phyloP scores from a whole-genome alignment of 2,888 invertebrate genomes.

The Euplexia lucipara region DNA sequence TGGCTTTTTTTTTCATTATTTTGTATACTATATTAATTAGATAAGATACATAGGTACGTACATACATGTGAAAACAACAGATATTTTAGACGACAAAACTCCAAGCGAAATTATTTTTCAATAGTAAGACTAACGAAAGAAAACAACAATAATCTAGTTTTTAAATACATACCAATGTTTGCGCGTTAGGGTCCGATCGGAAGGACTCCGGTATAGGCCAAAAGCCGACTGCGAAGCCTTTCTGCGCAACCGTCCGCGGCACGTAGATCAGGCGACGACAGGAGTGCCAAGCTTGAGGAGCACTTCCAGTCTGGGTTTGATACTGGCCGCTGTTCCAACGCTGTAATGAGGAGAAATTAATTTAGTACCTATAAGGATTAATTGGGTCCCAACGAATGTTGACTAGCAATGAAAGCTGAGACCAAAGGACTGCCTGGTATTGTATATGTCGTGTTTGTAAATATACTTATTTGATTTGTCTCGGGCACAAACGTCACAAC shows the following conservation, averaged over 20 bases:
- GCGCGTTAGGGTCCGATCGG: constrained; percentile 98
- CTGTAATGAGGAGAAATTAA: constrained; percentile 70
- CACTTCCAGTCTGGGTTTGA: constrained; percentile 80
- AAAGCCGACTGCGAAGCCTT: constrained; percentile 97
- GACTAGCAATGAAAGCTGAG: no score
- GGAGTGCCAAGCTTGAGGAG: constrained; percentile 96
- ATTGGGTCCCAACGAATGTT: neutral
- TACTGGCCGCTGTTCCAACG: constrained; percentile 88
- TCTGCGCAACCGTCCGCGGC: constrained; percentile 97
- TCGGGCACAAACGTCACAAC: no score
- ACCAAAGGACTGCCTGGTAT: no score
- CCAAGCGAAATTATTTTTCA: no score
- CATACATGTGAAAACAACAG: no score
- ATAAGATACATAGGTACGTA: no score
- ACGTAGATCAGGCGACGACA: constrained; percentile 97
- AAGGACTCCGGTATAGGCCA: constrained; percentile 99
- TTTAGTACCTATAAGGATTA: neutral
- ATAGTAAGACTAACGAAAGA: neutral
- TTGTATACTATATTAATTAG: no score
- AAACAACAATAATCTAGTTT: neutral
- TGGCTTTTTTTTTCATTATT: no score
- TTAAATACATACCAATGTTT: constrained; percentile 92
- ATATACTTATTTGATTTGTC: no score
- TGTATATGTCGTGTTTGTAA: no score
- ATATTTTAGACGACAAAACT: no score